A percentile compares a stretch with the other conserved stretches of the same genome.
These are phyloP conservation scores for Ptycholaimellus sp. DNA, from an alignment of 2,888 invertebrate species.

Conservation along the genomic window DNA sequence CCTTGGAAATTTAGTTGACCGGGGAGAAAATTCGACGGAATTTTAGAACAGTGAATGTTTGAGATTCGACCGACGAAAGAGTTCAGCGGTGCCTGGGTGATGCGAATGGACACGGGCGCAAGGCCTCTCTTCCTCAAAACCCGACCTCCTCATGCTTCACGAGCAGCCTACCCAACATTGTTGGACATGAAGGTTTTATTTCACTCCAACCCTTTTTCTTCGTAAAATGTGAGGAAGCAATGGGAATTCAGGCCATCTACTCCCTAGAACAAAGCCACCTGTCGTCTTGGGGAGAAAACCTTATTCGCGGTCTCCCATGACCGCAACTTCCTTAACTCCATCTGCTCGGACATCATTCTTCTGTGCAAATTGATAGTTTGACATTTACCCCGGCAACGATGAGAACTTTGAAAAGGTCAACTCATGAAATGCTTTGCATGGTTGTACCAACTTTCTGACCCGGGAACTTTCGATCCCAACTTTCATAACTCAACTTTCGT, in stretches of 20 bases:
- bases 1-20: too few species aligned
- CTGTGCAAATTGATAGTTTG: slow-evolving; percentile 66
- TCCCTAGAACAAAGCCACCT: slow-evolving; percentile 94
- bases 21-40: neutral
- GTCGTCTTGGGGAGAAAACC: slow-evolving; percentile 72
- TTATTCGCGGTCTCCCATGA: slow-evolving; percentile 93
- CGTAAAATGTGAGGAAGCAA: too few species aligned
- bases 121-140: slow-evolving; percentile 82
- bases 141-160: slow-evolving; percentile 60
- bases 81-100: slow-evolving; percentile 96
- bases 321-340: slow-evolving; percentile 77
- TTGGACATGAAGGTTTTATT: slow-evolving; percentile 96
- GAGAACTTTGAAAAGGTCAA: slow-evolving; percentile 81
- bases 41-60: neutral
- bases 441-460: neutral
- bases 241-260: slow-evolving; percentile 88
- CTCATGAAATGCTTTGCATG: slow-evolving; percentile 5
- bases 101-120: slow-evolving; percentile 86
- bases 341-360: slow-evolving; percentile 85
- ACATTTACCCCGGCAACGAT: slow-evolving; percentile 78
- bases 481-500: too few species aligned
- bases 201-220: too few species aligned
- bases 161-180: slow-evolving; percentile 99
- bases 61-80: slow-evolving; percentile 37
- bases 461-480: too few species aligned